A percentile compares a stretch with the other conserved stretches of the same genome.
Evolutionary conservation across 2,888 invertebrate species (phyloP).

Genomic region (Adela reaumurella): DNA sequence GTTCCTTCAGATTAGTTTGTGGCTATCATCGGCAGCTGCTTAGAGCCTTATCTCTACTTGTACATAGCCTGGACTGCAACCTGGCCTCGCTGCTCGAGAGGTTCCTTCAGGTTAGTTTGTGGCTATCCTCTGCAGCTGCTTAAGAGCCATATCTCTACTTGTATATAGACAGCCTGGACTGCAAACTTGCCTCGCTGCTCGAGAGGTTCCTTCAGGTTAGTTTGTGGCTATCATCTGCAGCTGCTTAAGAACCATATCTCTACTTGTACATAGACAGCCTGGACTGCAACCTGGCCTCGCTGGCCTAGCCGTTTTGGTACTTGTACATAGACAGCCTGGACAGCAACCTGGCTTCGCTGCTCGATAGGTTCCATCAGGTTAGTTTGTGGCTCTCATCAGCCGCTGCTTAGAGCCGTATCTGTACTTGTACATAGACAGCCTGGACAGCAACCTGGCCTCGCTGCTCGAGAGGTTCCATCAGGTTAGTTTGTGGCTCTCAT

Average conservation of each 20-base stretch:
- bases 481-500: constrained; percentile 80
- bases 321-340: constrained; percentile 94
- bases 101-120: constrained; percentile 61
- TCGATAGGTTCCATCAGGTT: constrained; percentile 77
- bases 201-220: too few relatives aligned
- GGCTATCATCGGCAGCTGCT: constrained; percentile 89
- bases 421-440: constrained; percentile 91
- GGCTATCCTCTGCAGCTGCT: too few relatives aligned
- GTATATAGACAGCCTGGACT: too few relatives aligned
- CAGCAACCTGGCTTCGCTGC: constrained; percentile 78
- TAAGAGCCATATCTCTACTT: too few relatives aligned
- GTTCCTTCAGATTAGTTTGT: too few relatives aligned
- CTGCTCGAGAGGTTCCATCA: constrained; percentile 80
- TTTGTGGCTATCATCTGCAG: too few relatives aligned
- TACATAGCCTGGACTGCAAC: constrained; percentile 94
- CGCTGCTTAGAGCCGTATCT: constrained; percentile 93
- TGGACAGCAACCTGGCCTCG: constrained; percentile 85
- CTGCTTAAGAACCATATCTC: too few relatives aligned
- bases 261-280: too few relatives aligned
- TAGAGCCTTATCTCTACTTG: constrained; percentile 91
- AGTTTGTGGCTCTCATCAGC: constrained; percentile 82
- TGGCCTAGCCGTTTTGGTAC: too few relatives aligned
- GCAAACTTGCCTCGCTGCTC: too few relatives aligned
- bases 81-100: constrained; percentile 81
- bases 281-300: too few relatives aligned